Evolutionary conservation across 2,888 invertebrate genomes (phyloP), one percentile per base, ranked within the genome.

Genomic region (Conomelus anceps): DNA sequence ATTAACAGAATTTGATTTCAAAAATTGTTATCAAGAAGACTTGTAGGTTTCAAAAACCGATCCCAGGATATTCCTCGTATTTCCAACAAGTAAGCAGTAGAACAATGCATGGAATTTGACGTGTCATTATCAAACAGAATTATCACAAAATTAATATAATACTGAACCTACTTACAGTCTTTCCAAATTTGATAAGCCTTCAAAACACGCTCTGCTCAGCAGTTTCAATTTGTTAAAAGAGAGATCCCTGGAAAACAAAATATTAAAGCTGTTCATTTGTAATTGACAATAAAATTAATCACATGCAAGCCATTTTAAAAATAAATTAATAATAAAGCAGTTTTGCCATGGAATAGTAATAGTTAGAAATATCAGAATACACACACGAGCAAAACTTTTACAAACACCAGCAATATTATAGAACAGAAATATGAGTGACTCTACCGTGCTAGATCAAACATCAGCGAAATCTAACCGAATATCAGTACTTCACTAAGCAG

Each of bases 141-240:
- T 4, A 9, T 34, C 34, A 34, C 11, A 13, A 34, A 17, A 13
- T 9, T 11, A 34, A 17, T 9, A 9, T 34, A 3, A n/a, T 97
- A 87, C 86, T 22, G 85, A 41, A 63, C 17, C 63, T 29, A 90
- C 92, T 93, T 96, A 96, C 91, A 97, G 93, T 90, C 95, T 94
- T 93, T 97, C 96, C 90, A 97, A 92, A 91, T 95, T 95, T 0
- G 93, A 93, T 87, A 97, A 93, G 20, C 96, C 95, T 87, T 95
- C 95, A 93, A 97, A 97, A 92, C 96, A 95, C 90, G 94, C 94
- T 92, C 95, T 95, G 92, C 96, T 95, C 87, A 98, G 94, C 91
- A 95, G 94, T 91, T 94, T 95, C 90, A 98, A 95, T 91, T 95
- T 95, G 93, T 98, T 97, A 91, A 94, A 94, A 0, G 96, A 96